Percentiles rank a stretch among this genome's conserved stretches.
These are phyloP conservation scores for Cyprinella venusta DNA, from an alignment of 2,797 vertebrate species.

Conservation along the genomic window DNA sequence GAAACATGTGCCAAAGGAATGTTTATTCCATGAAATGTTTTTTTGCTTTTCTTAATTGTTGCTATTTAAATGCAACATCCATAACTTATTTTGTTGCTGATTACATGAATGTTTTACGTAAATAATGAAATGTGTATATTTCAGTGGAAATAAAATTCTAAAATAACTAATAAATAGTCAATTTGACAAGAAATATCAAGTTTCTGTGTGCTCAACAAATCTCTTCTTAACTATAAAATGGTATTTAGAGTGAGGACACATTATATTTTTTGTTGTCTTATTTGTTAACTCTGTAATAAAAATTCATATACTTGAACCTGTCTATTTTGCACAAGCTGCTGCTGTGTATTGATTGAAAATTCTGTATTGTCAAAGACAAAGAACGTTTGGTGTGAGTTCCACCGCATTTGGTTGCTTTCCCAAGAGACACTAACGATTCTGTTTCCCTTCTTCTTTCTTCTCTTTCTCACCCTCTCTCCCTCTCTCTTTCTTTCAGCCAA, in stretches of 20 bases:
- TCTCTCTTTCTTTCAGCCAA: slow-evolving; percentile 69
- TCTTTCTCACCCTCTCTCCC: slow-evolving; percentile 10
- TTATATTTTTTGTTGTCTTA: neutral
- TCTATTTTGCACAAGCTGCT: neutral
- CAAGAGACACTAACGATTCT: slow-evolving; percentile 75
- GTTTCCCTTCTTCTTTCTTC: slow-evolving; percentile 65
- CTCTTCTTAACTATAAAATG: neutral
- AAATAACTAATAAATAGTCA: neutral
- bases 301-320: neutral
- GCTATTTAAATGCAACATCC: neutral
- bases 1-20: neutral
- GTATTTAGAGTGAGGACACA: neutral
- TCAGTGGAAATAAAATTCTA: neutral
- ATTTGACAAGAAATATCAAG: neutral
- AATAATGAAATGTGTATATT: neutral
- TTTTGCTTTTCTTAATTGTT: slow-evolving; percentile 10
- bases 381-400: slow-evolving; percentile 64
- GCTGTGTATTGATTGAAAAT: slow-evolving; percentile 32
- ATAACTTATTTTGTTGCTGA: neutral
- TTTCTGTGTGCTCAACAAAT: neutral
- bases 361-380: slow-evolving; percentile 42
- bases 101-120: neutral
- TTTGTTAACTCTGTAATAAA: neutral
- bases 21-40: neutral
- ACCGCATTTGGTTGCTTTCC: slow-evolving; percentile 68